These are phyloP conservation scores for Stenoptilia bipunctidactyla DNA, from an alignment of 2,888 invertebrate genomes.

Conservation along the genomic window DNA sequence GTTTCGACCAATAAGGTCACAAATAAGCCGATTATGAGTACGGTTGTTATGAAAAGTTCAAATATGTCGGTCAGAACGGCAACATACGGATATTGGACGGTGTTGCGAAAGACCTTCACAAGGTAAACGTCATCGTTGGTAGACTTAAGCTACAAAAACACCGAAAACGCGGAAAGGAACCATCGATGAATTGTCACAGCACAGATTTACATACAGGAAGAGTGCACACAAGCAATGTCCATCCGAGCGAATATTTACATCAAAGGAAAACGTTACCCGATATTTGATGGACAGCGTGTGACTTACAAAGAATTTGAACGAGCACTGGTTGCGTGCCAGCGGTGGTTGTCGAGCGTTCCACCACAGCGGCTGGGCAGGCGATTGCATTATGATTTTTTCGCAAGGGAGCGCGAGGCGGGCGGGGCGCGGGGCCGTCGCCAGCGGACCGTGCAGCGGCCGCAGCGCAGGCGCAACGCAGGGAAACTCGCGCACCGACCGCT, in stretches of 20 bases:
- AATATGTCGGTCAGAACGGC: conserved; percentile 22
- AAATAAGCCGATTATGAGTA: conserved; percentile 26
- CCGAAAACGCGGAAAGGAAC: not conserved
- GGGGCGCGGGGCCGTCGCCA: conserved; percentile 38
- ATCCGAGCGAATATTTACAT: conserved; percentile 30
- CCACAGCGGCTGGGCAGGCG: conserved; percentile 67
- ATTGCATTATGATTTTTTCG: conserved; percentile 70
- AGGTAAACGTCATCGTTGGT: conserved; percentile 7
- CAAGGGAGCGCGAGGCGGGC: conserved; percentile 58
- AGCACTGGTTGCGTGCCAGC: conserved; percentile 64
- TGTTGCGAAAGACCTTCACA: conserved; percentile 10
- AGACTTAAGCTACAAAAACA: conserved; percentile 7
- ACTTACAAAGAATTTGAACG: conserved; percentile 66
- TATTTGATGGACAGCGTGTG: conserved; percentile 66
- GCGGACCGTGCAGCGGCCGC: conserved; percentile 62
- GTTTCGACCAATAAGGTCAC: conserved; percentile 47
- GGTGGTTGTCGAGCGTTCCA: conserved; percentile 58
- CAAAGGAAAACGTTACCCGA: conserved; percentile 59
- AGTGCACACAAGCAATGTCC: conserved; percentile 27
- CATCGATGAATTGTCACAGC: no score
- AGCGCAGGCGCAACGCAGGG: conserved; percentile 46
- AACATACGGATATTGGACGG: conserved; percentile 15
- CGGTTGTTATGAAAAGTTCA: not conserved
- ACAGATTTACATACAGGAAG: no score
- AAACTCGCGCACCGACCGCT: conserved; percentile 38